These are phyloP conservation scores for Drosophila nannoptera DNA, from an alignment of 1,140 invertebrate species.

Conservation along the genomic window DNA sequence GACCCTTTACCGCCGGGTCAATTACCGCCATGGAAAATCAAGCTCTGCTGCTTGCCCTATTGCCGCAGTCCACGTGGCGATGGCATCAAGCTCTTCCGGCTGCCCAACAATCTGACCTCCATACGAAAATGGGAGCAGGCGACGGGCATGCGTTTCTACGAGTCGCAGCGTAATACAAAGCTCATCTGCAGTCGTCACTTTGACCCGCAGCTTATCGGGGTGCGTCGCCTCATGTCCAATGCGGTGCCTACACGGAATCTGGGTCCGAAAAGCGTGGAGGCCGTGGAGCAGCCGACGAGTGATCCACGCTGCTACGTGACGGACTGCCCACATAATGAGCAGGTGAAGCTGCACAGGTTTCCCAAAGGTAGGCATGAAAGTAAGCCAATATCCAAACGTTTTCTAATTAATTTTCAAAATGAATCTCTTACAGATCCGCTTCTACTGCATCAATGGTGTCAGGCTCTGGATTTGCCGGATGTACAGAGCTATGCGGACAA, in stretches of 20 bases:
- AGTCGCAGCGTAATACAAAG: constrained; percentile 65
- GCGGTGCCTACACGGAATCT: constrained; percentile 59
- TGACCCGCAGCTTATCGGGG: constrained; percentile 59
- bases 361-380: constrained; percentile 44
- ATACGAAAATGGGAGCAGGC: constrained; percentile 61
- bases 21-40: constrained; percentile 54
- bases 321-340: constrained; percentile 37
- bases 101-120: constrained; percentile 52
- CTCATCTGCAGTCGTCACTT: constrained; percentile 68
- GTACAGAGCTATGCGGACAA: constrained; percentile 43
- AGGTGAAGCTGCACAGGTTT: constrained; percentile 53
- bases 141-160: constrained; percentile 60
- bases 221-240: constrained; percentile 58
- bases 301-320: constrained; percentile 46
- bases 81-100: constrained; percentile 63
- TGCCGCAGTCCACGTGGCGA: constrained; percentile 60
- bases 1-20: constrained; percentile 36
- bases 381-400: background rate
- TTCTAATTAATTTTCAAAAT: background rate
- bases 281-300: background rate
- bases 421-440: constrained; percentile 32
- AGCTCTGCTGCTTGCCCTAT: constrained; percentile 61
- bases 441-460: constrained; percentile 56
- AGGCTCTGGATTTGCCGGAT: constrained; percentile 40
- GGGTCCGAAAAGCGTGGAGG: constrained; percentile 8